phyloP scores from a whole-genome alignment of 2,797 vertebrate genomes.

The Microctenopoma lineatum region DNA sequence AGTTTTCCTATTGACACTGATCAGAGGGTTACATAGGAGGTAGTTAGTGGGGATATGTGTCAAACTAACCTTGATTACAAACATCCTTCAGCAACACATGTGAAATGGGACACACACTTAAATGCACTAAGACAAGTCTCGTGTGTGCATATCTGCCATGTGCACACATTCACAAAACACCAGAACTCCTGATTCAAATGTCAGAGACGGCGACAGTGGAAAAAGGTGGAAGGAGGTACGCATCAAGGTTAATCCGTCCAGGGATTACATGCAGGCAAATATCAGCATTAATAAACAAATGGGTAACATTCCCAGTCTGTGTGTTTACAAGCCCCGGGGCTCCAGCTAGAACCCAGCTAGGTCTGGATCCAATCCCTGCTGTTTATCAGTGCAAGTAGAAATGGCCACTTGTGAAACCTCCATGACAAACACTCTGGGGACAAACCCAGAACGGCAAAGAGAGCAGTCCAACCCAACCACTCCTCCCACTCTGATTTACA shows the following conservation, averaged over 20 bases:
- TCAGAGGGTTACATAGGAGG: constrained; percentile 38
- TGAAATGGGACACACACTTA: constrained; percentile 20
- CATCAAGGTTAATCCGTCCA: constrained; percentile 65
- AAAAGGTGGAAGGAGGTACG: constrained; percentile 69
- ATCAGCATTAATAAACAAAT: constrained; percentile 79
- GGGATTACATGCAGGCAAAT: constrained; percentile 75
- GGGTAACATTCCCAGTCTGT: constrained; percentile 70
- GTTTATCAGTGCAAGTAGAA: constrained; percentile 76
- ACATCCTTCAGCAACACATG: constrained; percentile 54
- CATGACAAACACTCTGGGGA: constrained; percentile 67
- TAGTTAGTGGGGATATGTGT: constrained; percentile 55
- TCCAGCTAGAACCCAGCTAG: constrained; percentile 64
- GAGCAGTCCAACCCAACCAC: constrained; percentile 41
- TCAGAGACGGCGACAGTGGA: constrained; percentile 49
- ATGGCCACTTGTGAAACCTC: constrained; percentile 69
- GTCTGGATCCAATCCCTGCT: constrained; percentile 82
- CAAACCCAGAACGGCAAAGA: constrained; percentile 51
- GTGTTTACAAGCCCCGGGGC: constrained; percentile 63
- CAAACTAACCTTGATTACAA: constrained; percentile 58
- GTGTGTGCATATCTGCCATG: neutral
- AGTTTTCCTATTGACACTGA: constrained; percentile 55
- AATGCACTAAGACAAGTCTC: constrained; percentile 3
- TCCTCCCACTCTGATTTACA: constrained; percentile 62
- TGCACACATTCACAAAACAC: constrained; percentile 21
- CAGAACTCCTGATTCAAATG: constrained; percentile 49